Evolutionary conservation across 2,113 vertebrate genomes (phyloP).

Genomic region (Burhinus oedicnemus): DNA sequence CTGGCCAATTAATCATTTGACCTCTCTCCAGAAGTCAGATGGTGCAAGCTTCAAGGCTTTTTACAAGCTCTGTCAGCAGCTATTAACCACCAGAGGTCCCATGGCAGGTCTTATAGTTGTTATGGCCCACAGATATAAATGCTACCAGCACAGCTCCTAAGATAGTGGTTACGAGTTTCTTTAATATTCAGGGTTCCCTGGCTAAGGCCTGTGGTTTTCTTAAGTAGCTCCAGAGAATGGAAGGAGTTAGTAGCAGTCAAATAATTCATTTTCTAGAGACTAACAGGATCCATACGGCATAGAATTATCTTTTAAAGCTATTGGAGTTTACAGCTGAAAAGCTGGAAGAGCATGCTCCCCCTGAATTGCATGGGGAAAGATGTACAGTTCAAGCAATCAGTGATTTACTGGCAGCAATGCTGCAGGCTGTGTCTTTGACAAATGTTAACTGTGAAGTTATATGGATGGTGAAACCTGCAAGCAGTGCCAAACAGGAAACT

Average conservation of each 20-base stretch:
- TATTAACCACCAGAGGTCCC: background rate
- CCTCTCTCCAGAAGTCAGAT: background rate
- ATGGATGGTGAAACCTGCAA: background rate
- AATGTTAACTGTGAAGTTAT: background rate
- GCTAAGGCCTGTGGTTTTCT: background rate
- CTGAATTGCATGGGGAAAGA: background rate
- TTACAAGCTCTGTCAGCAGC: background rate
- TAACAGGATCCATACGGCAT: background rate
- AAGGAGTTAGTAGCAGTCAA: background rate
- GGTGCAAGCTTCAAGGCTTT: background rate
- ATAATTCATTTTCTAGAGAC: background rate
- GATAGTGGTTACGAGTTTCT: background rate
- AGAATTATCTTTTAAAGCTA: background rate
- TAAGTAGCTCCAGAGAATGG: background rate
- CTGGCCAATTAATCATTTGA: background rate
- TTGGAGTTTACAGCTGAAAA: background rate
- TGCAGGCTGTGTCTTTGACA: background rate
- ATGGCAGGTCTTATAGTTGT: background rate
- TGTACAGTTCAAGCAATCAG: background rate
- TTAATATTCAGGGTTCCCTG: background rate
- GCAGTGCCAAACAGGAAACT: too few relatives aligned
- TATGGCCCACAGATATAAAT: background rate
- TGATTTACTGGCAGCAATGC: background rate
- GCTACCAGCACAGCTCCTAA: background rate
- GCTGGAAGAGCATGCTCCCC: background rate